Conservation (phyloP, 2,797 vertebrate genomes). For the Diplodus puntazzo region DNA sequence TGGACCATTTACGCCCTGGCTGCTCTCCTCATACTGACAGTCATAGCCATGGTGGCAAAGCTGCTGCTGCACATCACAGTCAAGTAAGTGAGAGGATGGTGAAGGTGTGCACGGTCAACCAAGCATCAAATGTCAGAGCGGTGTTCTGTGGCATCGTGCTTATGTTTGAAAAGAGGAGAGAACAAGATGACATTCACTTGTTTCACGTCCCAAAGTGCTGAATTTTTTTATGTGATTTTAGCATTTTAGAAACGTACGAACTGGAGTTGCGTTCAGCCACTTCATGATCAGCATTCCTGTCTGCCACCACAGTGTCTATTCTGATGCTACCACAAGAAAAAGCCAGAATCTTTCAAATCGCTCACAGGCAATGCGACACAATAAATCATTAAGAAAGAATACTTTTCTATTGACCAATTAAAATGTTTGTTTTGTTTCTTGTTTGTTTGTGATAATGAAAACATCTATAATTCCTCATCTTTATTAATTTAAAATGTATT, state of each 20-base stretch:
- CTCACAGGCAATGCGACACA: background rate
- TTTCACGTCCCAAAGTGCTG: background rate
- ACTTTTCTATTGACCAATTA: too few relatives aligned
- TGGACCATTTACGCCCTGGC: constrained; percentile 97
- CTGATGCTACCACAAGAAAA: background rate
- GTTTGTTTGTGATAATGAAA: background rate
- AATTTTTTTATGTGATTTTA: background rate
- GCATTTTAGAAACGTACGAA: background rate
- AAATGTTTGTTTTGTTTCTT: background rate
- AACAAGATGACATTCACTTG: background rate
- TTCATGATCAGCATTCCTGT: background rate
- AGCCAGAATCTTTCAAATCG: background rate
- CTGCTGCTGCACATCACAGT: constrained; percentile 93
- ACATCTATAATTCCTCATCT: background rate
- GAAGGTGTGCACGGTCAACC: background rate
- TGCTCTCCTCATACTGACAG: constrained; percentile 92
- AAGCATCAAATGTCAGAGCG: constrained; percentile 14
- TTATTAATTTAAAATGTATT: background rate
- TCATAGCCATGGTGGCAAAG: constrained; percentile 93
- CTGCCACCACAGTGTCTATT: background rate
- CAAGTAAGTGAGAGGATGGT: constrained; percentile 88
- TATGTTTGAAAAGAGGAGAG: background rate
- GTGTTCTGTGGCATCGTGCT: background rate
- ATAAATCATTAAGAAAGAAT: too few relatives aligned
- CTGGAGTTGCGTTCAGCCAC: background rate